phyloP scores from a whole-genome alignment of 2,113 vertebrate genomes.

The Noturus placidus region DNA sequence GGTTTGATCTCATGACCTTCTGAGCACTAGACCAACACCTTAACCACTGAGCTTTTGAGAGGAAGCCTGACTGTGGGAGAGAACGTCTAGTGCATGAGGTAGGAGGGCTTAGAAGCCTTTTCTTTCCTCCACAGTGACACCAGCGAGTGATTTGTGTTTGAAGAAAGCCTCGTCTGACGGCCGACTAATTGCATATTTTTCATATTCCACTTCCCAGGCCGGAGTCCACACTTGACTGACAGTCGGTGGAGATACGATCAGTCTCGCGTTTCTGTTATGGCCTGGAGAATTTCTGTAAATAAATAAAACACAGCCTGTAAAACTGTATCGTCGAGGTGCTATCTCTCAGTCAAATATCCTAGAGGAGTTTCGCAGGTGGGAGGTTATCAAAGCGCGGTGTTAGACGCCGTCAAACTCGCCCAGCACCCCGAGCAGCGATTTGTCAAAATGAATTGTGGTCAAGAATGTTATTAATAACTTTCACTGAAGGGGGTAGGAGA shows the following conservation, averaged over 20 bases:
- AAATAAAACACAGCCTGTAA: constrained; percentile 48
- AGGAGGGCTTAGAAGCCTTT: neutral
- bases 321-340: constrained; percentile 68
- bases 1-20: too few relatives aligned
- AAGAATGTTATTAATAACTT: constrained; percentile 73
- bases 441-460: constrained; percentile 81
- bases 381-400: constrained; percentile 74
- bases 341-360: constrained; percentile 77
- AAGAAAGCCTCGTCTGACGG: constrained; percentile 62
- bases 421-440: constrained; percentile 72
- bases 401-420: constrained; percentile 72
- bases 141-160: constrained; percentile 30
- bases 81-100: neutral
- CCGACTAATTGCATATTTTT: constrained; percentile 67
- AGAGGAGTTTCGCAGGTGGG: constrained; percentile 66
- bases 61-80: neutral
- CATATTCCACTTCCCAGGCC: constrained; percentile 41
- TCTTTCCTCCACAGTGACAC: neutral
- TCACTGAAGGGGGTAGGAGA: constrained; percentile 2
- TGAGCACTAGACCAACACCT: too few relatives aligned
- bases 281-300: constrained; percentile 59
- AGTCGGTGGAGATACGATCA: constrained; percentile 58
- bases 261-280: constrained; percentile 63
- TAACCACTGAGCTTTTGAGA: neutral
- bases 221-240: constrained; percentile 57